Evolutionary conservation across 1,140 invertebrate species (phyloP).

Genomic region (Mamestra configurata): DNA sequence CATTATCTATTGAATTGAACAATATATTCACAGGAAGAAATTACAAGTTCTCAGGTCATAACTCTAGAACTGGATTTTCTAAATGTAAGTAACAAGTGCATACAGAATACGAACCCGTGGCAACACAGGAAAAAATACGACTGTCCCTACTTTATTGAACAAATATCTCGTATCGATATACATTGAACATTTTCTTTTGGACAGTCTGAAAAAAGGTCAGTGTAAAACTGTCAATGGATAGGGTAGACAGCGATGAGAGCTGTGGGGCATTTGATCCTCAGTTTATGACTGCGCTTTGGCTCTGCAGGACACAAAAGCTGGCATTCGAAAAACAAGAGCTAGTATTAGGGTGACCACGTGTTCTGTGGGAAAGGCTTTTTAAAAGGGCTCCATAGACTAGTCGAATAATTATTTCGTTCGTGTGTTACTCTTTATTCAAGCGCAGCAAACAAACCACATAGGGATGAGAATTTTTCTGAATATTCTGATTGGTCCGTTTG

Average conservation of each 20-base stretch:
- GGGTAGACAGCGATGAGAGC: slow-evolving; percentile 55
- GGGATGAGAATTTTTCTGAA: too few species aligned
- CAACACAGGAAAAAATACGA: slow-evolving; percentile 16
- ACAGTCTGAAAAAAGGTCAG: slow-evolving; percentile 3
- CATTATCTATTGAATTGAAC: not conserved
- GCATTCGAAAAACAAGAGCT: slow-evolving; percentile 77
- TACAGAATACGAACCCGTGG: slow-evolving; percentile 6
- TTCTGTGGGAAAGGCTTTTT: not conserved
- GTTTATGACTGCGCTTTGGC: slow-evolving; percentile 68
- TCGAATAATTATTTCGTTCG: too few species aligned
- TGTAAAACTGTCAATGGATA: slow-evolving; percentile 57
- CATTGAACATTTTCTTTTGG: slow-evolving; percentile 46
- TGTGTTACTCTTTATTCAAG: too few species aligned
- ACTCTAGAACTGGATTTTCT: slow-evolving; percentile 28
- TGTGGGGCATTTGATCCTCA: slow-evolving; percentile 60
- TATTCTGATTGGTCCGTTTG: too few species aligned
- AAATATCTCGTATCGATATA: slow-evolving; percentile 35
- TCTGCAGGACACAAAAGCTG: slow-evolving; percentile 73
- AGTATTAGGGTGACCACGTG: slow-evolving; percentile 60
- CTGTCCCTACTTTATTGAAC: not conserved
- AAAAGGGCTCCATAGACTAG: too few species aligned
- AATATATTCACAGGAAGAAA: slow-evolving; percentile 11
- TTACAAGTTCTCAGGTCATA: slow-evolving; percentile 41
- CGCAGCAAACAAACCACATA: too few species aligned
- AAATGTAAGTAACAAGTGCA: slow-evolving; percentile 51